These are phyloP conservation scores for Agrotis ipsilon DNA, from an alignment of 2,888 invertebrate genomes.

Conservation along the genomic window DNA sequence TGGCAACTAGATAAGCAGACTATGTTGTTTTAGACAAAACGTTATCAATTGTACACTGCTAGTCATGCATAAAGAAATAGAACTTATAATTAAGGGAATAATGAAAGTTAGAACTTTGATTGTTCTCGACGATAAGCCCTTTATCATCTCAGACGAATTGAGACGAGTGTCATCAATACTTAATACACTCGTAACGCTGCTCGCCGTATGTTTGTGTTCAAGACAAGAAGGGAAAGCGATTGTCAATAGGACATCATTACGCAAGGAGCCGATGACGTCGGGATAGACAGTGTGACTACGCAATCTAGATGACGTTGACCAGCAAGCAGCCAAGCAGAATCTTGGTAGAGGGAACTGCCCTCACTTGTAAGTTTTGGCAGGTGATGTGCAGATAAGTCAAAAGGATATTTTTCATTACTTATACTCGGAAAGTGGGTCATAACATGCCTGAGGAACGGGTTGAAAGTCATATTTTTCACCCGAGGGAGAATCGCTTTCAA, in stretches of 20 bases:
- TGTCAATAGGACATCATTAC: conserved; percentile 15
- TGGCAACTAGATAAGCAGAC: not conserved
- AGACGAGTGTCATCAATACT: not conserved
- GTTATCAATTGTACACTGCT: not conserved
- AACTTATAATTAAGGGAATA: no score
- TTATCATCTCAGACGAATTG: not conserved
- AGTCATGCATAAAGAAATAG: no score
- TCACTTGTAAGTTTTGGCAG: no score
- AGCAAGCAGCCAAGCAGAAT: not conserved
- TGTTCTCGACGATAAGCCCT: not conserved
- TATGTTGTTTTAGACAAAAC: conserved; percentile 1
- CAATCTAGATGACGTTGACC: conserved; percentile 16
- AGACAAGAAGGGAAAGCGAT: conserved; percentile 18
- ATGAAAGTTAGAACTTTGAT: no score
- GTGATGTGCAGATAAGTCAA: not conserved
- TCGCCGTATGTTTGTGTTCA: not conserved
- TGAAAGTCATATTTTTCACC: no score
- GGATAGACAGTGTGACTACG: conserved; percentile 1
- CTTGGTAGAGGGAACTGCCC: no score
- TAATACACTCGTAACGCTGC: no score
- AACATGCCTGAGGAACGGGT: no score
- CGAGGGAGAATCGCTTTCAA: no score
- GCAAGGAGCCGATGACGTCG: conserved; percentile 26
- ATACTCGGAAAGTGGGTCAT: no score
- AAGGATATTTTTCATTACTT: no score